Evolutionary conservation across 53 echinoderm and acorn worm species (phyloP), one percentile per base, ranked within the genome.

Genomic region (Patiria pectinifera): DNA sequence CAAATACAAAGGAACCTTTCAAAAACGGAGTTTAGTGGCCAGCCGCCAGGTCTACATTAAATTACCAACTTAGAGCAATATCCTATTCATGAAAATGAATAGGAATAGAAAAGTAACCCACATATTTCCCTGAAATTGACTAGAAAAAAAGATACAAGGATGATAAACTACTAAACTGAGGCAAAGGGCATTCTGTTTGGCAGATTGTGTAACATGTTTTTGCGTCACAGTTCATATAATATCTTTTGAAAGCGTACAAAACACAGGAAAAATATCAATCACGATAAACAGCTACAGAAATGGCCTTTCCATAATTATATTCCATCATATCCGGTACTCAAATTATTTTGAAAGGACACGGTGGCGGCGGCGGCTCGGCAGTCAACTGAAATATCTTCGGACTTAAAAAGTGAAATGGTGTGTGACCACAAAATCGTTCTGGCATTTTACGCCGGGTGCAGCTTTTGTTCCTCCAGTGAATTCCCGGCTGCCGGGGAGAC

Each of bases 391-490:
- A 14, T 18, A 78, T 78, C 45, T 78, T 46, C 79, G 0, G 21
- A 15, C 12, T 78, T 11, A 22, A 3, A 45, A 12, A 45, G 46
- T 78, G 45, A 78, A 78, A 6, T 78, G 12, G 12, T 11, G 79
- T 45, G 47, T 10, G 46, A 78, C 79, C 79, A 46, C 45, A 45
- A 45, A 78, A 11, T 45, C 79, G 79, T 45, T 78, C 79, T 4
- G 46, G 46, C 2, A 78, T 78, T 78, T 45, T 3, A 78, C 79
- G 12, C 79, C 24, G 79, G 24, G 4, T 78, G 21, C 9, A 46
- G 79, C 79, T 78, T 78, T 78, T 78, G 79, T 45, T 78, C 79
- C 45, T 78, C 47, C 47, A 11, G 16, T 44, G 74, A 74, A 66
- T 66, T 66, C 66, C 19, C 19, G 10, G 10, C 3, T 16, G 10